Evolutionary conservation across 2,113 vertebrate genomes (phyloP).

Genomic region (Athene noctua): DNA sequence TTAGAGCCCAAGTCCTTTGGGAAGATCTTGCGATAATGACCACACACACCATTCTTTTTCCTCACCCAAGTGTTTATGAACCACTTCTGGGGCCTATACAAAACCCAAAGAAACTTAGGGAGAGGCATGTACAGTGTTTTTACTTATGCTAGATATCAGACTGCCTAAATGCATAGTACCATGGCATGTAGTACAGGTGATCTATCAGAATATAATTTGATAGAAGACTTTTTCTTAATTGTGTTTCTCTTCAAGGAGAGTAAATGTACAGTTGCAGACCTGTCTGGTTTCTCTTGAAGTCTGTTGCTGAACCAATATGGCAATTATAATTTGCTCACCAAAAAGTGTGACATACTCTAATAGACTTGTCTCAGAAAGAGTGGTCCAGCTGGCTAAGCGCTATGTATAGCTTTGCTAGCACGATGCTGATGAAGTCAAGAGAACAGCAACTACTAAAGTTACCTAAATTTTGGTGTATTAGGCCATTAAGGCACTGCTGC

Average conservation of each 20-base stretch:
- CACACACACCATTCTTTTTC: neutral
- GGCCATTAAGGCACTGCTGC: neutral
- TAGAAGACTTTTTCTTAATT: neutral
- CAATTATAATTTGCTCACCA: neutral
- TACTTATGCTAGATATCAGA: neutral
- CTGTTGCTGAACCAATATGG: neutral
- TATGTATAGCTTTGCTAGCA: neutral
- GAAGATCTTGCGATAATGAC: neutral
- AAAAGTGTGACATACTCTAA: neutral
- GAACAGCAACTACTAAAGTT: neutral
- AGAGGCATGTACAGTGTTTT: neutral
- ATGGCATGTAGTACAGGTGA: no score
- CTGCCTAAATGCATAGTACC: neutral
- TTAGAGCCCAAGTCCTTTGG: neutral
- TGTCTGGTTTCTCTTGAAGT: neutral
- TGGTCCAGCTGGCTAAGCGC: neutral
- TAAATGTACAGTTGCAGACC: neutral
- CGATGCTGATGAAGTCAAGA: neutral
- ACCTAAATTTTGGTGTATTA: neutral
- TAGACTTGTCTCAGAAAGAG: neutral
- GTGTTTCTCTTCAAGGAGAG: neutral
- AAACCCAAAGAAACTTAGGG: neutral
- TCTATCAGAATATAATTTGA: neutral
- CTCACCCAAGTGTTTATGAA: neutral
- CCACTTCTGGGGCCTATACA: neutral